These are phyloP conservation scores for Trichonephila clavata DNA, from an alignment of 1,140 invertebrate species.

Conservation along the genomic window DNA sequence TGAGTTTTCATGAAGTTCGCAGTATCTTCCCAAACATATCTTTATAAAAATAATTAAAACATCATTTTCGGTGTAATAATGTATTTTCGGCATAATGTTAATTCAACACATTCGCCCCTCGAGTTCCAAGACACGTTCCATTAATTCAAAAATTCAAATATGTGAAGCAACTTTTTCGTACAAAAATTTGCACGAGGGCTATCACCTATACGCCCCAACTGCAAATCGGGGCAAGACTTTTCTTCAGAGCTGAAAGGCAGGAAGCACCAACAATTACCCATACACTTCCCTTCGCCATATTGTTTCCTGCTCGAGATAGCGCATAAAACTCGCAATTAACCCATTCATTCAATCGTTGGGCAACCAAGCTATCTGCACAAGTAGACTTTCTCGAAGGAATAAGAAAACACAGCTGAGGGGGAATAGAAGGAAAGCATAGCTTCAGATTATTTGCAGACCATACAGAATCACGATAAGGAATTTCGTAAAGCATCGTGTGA, in stretches of 20 bases:
- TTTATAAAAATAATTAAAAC: no score
- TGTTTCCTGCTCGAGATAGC: constrained; percentile 71
- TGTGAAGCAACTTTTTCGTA: not conserved
- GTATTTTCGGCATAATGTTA: no score
- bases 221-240: constrained; percentile 49
- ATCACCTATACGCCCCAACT: not conserved
- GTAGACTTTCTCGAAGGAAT: constrained; percentile 27
- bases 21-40: no score
- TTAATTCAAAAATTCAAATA: not conserved
- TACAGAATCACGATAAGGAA: constrained; percentile 17
- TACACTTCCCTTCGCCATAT: constrained; percentile 69
- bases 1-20: no score
- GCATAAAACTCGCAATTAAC: constrained; percentile 65
- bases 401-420: constrained; percentile 1
- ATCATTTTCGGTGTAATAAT: no score
- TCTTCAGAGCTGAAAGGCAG: constrained; percentile 36
- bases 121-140: no score
- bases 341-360: constrained; percentile 61
- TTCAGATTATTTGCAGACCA: not conserved
- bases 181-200: not conserved
- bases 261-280: constrained; percentile 62
- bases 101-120: no score
- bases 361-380: constrained; percentile 29
- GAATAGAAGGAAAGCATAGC: not conserved
- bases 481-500: not conserved